phyloP scores from a whole-genome alignment of 2,888 invertebrate species.

The Cephonodes hylas region DNA sequence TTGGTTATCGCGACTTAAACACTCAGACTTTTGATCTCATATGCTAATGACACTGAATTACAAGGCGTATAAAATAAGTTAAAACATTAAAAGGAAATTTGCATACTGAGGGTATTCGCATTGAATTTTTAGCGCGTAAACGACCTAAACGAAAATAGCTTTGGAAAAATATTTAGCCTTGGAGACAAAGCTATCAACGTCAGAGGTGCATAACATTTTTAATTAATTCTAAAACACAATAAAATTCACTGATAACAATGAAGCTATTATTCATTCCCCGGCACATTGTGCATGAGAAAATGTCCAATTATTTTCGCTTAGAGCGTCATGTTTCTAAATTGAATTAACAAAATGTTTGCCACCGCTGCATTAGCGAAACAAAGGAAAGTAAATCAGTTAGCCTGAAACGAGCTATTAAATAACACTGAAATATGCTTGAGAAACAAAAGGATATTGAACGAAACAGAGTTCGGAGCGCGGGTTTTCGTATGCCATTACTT shows the following conservation, averaged over 20 bases:
- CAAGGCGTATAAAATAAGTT: too few species aligned
- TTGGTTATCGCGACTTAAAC: too few species aligned
- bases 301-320: conserved; percentile 2
- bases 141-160: too few species aligned
- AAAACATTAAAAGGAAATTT: too few species aligned
- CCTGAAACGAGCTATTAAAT: neutral
- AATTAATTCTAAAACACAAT: neutral
- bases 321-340: conserved; percentile 1
- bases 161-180: too few species aligned
- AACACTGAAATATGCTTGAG: neutral
- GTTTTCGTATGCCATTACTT: neutral
- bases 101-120: too few species aligned
- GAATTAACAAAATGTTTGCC: conserved; percentile 8
- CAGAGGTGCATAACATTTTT: neutral
- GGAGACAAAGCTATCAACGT: neutral
- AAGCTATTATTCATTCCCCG: neutral
- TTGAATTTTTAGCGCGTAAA: too few species aligned
- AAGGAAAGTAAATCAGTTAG: conserved; percentile 13
- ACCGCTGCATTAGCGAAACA: conserved; percentile 10
- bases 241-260: neutral
- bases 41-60: too few species aligned
- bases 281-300: neutral
- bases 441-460: neutral
- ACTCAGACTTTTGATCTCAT: too few species aligned
- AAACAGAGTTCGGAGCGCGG: neutral